Percentiles rank a stretch among this genome's conserved stretches.
Conservation (phyloP, 1,140 invertebrate species). For the Bombus soroeensis region DNA sequence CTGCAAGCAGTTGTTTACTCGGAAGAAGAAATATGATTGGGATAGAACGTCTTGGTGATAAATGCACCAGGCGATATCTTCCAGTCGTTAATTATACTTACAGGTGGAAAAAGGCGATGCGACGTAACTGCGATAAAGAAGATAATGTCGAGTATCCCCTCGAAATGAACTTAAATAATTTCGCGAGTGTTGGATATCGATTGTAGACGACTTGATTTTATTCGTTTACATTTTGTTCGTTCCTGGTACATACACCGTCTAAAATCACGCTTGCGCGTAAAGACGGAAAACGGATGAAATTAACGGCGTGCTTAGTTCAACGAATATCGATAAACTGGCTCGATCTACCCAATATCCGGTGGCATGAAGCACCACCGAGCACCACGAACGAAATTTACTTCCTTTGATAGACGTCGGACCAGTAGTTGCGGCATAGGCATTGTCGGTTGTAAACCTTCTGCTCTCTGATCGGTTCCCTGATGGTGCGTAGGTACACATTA, state of each 20-base stretch:
- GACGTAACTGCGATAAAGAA: neutral
- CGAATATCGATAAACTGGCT: constrained; percentile 29
- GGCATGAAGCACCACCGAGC: neutral
- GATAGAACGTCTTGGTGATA: constrained; percentile 6
- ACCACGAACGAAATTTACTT: constrained; percentile 65
- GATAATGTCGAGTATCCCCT: too few species aligned
- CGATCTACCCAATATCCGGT: constrained; percentile 47
- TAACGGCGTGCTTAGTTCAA: constrained; percentile 5
- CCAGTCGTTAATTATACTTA: constrained; percentile 10
- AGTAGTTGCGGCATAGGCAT: constrained; percentile 57
- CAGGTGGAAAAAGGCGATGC: neutral
- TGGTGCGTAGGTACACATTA: constrained; percentile 75
- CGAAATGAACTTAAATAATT: neutral
- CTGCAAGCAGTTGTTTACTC: constrained; percentile 23
- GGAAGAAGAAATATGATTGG: constrained; percentile 4
- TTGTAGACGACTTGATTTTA: neutral
- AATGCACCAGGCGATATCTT: neutral
- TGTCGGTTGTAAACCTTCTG: constrained; percentile 65
- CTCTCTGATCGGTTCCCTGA: constrained; percentile 60
- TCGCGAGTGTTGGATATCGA: neutral
- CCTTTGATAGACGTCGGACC: constrained; percentile 63
- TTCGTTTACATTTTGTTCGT: neutral
- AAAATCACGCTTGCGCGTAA: neutral
- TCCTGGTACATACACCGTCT: neutral
- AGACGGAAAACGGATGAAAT: constrained; percentile 9